Evolutionary conservation across 2,797 vertebrate species (phyloP).

Genomic region (Eulemur mongoz): DNA sequence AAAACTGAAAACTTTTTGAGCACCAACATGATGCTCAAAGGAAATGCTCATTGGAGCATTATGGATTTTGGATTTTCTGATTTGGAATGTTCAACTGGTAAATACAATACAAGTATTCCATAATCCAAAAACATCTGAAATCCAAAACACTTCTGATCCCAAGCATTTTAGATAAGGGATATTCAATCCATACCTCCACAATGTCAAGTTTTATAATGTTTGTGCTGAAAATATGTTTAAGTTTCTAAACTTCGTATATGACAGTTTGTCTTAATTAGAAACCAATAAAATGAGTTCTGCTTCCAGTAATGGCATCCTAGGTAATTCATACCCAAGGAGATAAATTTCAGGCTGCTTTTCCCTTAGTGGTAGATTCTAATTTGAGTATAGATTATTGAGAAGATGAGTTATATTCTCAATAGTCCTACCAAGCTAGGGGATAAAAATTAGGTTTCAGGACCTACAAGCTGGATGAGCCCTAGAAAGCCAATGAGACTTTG

Average conservation of each 20-base stretch:
- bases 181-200: not conserved
- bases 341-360: not conserved
- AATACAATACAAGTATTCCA: not conserved
- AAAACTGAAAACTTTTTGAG: not conserved
- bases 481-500: not conserved
- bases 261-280: not conserved
- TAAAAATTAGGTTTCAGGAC: not conserved
- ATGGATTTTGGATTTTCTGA: not conserved
- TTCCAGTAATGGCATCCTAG: not conserved
- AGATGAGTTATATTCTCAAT: not conserved
- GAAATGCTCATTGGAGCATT: not conserved
- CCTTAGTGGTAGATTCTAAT: not conserved
- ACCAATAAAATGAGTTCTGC: not conserved
- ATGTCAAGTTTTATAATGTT: not conserved
- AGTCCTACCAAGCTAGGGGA: not conserved
- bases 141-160: not conserved
- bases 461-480: not conserved
- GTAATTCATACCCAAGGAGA: not conserved
- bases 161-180: not conserved
- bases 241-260: not conserved
- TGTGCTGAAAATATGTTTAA: not conserved
- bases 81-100: not conserved
- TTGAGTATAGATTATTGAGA: not conserved
- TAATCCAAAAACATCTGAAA: not conserved
- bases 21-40: not conserved